Conservation (phyloP, 2,113 vertebrate genomes). For the Platichthys stellatus region DNA sequence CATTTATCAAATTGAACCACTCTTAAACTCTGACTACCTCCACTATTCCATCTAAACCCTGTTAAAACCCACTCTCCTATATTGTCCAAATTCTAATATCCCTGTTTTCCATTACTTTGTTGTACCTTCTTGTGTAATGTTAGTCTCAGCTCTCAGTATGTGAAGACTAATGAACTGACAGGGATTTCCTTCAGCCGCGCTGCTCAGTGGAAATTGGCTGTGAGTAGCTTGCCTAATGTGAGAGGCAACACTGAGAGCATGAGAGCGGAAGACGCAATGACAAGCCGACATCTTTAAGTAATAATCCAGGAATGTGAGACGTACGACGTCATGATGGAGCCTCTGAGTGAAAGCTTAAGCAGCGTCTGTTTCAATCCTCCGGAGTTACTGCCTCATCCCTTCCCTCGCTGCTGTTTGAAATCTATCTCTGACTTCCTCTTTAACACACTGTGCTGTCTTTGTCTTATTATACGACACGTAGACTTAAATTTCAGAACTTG, state of each 20-base stretch:
- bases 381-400: slow-evolving; percentile 33
- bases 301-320: slow-evolving; percentile 75
- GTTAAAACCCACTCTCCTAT: slow-evolving; percentile 1
- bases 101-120: slow-evolving; percentile 12
- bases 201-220: slow-evolving; percentile 51
- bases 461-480: not conserved
- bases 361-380: slow-evolving; percentile 59
- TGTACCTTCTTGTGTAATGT: slow-evolving; percentile 13
- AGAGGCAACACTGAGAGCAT: slow-evolving; percentile 48
- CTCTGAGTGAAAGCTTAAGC: slow-evolving; percentile 63
- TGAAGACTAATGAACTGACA: slow-evolving; percentile 45
- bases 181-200: slow-evolving; percentile 54
- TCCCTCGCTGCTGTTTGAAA: slow-evolving; percentile 33
- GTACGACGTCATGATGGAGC: slow-evolving; percentile 66
- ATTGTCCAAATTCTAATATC: not conserved
- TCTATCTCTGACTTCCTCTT: not conserved
- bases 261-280: slow-evolving; percentile 58
- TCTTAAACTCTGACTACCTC: not conserved
- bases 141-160: slow-evolving; percentile 3
- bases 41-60: not conserved
- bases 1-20: not conserved
- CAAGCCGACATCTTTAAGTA: slow-evolving; percentile 79
- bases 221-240: slow-evolving; percentile 26
- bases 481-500: not conserved
- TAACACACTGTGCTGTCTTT: not conserved